phyloP scores from a whole-genome alignment of 1,140 invertebrate genomes.

The Agraylea sexmaculata region DNA sequence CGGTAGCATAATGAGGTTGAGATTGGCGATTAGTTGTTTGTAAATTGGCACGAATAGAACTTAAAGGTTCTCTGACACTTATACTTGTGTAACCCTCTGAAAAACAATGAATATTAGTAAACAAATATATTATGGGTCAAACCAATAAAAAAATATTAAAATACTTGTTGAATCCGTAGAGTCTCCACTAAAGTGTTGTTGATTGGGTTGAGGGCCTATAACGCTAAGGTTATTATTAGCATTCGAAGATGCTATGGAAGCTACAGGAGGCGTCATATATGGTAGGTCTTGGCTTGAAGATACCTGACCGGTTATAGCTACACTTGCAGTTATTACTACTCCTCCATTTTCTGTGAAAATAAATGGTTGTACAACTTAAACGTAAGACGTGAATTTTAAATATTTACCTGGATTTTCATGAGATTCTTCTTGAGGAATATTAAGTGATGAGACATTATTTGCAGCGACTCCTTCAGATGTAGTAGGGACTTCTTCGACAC shows the following conservation, averaged over 20 bases:
- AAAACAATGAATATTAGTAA: slow-evolving; percentile 22
- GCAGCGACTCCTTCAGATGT: too few species aligned
- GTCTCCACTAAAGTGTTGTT: slow-evolving; percentile 68
- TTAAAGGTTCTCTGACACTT: slow-evolving; percentile 74
- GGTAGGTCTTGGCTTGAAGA: slow-evolving; percentile 78
- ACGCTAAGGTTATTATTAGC: slow-evolving; percentile 21
- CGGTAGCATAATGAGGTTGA: slow-evolving; percentile 64
- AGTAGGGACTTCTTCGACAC: too few species aligned
- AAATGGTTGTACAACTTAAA: too few species aligned
- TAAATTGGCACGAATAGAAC: slow-evolving; percentile 37
- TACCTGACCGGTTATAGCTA: slow-evolving; percentile 69
- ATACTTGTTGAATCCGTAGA: slow-evolving; percentile 57
- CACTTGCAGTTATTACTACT: slow-evolving; percentile 51
- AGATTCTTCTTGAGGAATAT: too few species aligned
- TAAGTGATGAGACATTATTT: too few species aligned
- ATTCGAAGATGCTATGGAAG: slow-evolving; percentile 28
- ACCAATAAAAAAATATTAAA: slow-evolving; percentile 2
- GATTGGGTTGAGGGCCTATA: slow-evolving; percentile 28
- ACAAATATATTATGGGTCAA: slow-evolving; percentile 5
- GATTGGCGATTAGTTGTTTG: slow-evolving; percentile 25
- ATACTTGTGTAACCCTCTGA: slow-evolving; percentile 83
- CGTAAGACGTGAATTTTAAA: too few species aligned
- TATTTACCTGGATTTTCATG: too few species aligned
- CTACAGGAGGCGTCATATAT: slow-evolving; percentile 75
- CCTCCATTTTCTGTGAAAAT: slow-evolving; percentile 22